A percentile compares a stretch with the other conserved stretches of the same genome.
These are phyloP conservation scores for Ypsolopha scabrella DNA, from an alignment of 2,888 invertebrate genomes.

Conservation along the genomic window DNA sequence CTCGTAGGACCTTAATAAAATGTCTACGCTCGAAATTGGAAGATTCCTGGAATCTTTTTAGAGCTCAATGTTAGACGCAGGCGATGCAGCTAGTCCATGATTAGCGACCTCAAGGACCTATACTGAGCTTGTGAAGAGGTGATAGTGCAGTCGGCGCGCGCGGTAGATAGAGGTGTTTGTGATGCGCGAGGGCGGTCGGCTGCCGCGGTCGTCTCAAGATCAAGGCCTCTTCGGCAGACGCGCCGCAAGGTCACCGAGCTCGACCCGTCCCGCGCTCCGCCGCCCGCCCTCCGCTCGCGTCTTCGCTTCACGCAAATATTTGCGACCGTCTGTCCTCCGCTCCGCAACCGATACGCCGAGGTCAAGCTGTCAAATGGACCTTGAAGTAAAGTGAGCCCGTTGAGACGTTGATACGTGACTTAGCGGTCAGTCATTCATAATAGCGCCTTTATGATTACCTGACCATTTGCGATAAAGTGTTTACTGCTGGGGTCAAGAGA, in stretches of 20 bases:
- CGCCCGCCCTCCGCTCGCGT: constrained; percentile 21
- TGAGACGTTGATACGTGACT: background rate
- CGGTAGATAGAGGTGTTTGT: background rate
- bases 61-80: too few species aligned
- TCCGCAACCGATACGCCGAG: constrained; percentile 69
- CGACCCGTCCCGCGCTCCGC: constrained; percentile 17
- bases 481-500: too few species aligned
- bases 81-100: too few species aligned
- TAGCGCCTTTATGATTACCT: background rate
- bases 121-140: background rate
- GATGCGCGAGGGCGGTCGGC: background rate
- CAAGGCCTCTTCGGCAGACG: constrained; percentile 63
- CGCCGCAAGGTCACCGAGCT: constrained; percentile 52
- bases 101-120: background rate
- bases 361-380: constrained; percentile 61
- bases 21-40: too few species aligned
- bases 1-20: too few species aligned
- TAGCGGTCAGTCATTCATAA: constrained; percentile 1
- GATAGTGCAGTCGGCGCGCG: background rate
- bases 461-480: too few species aligned
- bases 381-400: constrained; percentile 61
- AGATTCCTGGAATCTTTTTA: too few species aligned
- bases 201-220: constrained; percentile 65
- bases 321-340: constrained; percentile 68
- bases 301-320: constrained; percentile 58